phyloP scores from a whole-genome alignment of 2,797 vertebrate species.

The Danio albolineatus region DNA sequence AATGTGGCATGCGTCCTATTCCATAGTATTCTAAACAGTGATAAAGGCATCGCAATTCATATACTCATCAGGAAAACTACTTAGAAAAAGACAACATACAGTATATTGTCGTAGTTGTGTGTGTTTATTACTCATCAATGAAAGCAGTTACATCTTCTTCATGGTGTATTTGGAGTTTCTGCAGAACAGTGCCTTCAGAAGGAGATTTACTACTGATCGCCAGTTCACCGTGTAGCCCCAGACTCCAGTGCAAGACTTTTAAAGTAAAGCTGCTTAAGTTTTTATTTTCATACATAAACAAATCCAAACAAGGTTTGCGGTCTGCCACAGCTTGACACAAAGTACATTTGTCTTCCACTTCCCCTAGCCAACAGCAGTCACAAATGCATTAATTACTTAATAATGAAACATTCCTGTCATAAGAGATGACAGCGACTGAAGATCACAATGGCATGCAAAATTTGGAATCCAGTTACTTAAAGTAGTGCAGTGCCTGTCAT shows the following conservation, averaged over 20 bases:
- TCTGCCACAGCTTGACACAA: constrained; percentile 3
- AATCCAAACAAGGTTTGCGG: neutral
- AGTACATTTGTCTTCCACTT: neutral
- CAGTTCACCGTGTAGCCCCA: too few relatives aligned
- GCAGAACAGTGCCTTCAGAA: too few relatives aligned
- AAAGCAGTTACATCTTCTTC: too few relatives aligned
- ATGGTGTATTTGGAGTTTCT: too few relatives aligned
- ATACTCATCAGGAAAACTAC: too few relatives aligned
- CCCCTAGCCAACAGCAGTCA: constrained; percentile 1
- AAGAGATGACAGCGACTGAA: constrained; percentile 4
- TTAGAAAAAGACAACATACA: too few relatives aligned
- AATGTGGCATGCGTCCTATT: too few relatives aligned
- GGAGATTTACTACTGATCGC: too few relatives aligned
- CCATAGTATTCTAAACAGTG: too few relatives aligned
- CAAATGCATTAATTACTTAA: neutral
- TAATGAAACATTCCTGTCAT: neutral
- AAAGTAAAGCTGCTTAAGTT: constrained; percentile 5
- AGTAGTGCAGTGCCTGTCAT: neutral
- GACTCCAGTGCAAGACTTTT: neutral
- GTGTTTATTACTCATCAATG: too few relatives aligned
- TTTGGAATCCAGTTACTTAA: neutral
- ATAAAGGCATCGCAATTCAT: too few relatives aligned
- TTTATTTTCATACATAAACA: neutral
- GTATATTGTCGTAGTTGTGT: too few relatives aligned
- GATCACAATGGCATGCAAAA: neutral